Base-by-base conservation (phyloP, 2,797 vertebrate genomes). In the Bradypodion pumilum region DNA sequence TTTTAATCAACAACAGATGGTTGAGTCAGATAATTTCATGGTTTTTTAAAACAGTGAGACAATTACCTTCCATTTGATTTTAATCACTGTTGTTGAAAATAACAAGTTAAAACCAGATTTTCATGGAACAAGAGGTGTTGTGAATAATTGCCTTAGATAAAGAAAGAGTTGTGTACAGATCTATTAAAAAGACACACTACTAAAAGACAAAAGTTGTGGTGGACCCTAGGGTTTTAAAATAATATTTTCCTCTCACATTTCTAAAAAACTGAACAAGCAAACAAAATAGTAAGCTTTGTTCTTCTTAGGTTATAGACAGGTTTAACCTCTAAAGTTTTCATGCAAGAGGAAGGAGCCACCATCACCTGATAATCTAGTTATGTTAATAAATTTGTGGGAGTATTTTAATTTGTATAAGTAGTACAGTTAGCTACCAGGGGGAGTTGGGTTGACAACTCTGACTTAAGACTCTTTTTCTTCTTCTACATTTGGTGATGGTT, bases 1-100 rank as follows among this genome's bases (percentile, higher is more conserved):
- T 80, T 35, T 80, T 29, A 63, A 73, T 74, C 35, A 81, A 74
- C 56, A 81, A 62, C 40, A 81, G 69, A 46, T 74, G 73, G 40
- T 59, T 59, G 59, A 46, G 46, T 62, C 69, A 82, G 80, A 70
- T 82, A 46, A 27, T 63, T 63, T 81, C 59, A 62, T 81, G 52
- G 8, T 73, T 44, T 6, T 5, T 66, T 52, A 16, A 60, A 7
- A 29, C 15, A 59, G 35, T 70, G 29, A 40, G 49, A 69, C 49
- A 70, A 72, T 81, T 59, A 72, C 49, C 19, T 81, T 72, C 5
- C 69, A 81, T 73, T 79, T 79, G 19, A 37, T n/a, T 56, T 73
- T 59, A 81, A 69, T 81, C 69, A 81, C 73, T 40, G 29, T 44
- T 32, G 80, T 63, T 81, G 56, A 81, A 42, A 81, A 46, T 73